These are phyloP conservation scores for Cladorhizidae sp. DNA, from an alignment of 37 sponge, comb jelly and placozoan genomes.

Conservation along the genomic window DNA sequence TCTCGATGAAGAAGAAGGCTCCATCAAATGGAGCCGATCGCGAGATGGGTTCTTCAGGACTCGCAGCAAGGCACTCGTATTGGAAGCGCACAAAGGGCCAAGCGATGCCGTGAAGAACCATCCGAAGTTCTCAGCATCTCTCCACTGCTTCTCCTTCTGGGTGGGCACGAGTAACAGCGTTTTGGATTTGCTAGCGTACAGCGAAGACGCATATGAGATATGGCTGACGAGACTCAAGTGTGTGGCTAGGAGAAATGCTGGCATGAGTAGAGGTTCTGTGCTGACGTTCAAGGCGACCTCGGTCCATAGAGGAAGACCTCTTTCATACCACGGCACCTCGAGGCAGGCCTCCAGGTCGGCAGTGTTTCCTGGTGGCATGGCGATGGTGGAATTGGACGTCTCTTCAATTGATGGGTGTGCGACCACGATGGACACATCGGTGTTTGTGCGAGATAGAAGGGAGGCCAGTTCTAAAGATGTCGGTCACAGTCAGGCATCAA, in stretches of 20 bases:
- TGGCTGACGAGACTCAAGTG: conserved; percentile 38
- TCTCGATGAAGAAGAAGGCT: not conserved
- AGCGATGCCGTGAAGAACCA: conserved; percentile 36
- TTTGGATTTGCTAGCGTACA: conserved; percentile 70
- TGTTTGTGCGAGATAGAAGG: too few species aligned
- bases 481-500: too few species aligned
- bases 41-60: not conserved
- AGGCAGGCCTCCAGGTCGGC: not conserved
- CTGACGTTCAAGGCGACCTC: not conserved
- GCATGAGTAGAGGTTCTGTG: not conserved
- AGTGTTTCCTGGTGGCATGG: too few species aligned
- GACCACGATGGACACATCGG: too few species aligned
- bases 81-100: conserved; percentile 52
- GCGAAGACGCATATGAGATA: conserved; percentile 26
- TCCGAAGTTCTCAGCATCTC: conserved; percentile 41
- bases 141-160: conserved; percentile 65
- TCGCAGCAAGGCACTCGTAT: conserved; percentile 1
- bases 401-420: too few species aligned
- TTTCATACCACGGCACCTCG: not conserved
- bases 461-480: too few species aligned
- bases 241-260: conserved; percentile 8
- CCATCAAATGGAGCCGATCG: conserved; percentile 48
- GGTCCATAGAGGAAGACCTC: not conserved
- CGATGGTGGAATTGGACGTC: too few species aligned
- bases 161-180: conserved; percentile 34